Base-by-base conservation (phyloP, 2,797 vertebrate species). In the Pyrrhura leucotis region DNA sequence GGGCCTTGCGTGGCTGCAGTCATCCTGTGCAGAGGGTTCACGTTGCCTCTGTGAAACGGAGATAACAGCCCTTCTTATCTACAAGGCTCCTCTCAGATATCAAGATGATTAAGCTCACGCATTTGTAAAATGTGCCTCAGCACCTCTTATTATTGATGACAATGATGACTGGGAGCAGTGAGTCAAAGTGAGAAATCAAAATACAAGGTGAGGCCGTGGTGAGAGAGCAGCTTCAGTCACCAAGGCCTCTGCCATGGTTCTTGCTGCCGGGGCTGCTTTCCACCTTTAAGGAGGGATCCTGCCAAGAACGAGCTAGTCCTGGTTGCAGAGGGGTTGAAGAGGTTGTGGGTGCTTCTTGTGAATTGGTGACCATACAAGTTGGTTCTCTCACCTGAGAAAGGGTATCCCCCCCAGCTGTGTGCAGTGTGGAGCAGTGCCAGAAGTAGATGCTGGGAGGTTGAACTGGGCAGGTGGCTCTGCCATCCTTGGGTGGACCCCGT, bases 181-280 rank as follows among this genome's bases (percentile, higher is more conserved):
- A 96, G 72, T 96, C 89, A 96, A 95, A 97, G 56, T 14, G 88
- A 95, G 85, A 95, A 93, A 90, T 89, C 69, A 73, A 68, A 95
- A 73, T 12, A 44, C 39, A 73, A 80, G 50, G 58, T 31, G 66
- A 93, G 62, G 39, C 31, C 23, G 44, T 14, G 58, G 23, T 53
- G 47, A 85, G 54, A 51, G 17, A 6, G 11, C 0, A 1, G 13
- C 42, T 92, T 13, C 51, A 26, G 66, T 28, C 53, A 50, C n/a
- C 7, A 17, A 77, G 14, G 6, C 47, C 50, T 79, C 28, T 76
- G 44, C 23, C 1, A 0, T 28, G n/a, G 37, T 3, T 88, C 79
- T 89, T 68, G 37, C 58, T 82, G 37, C 39, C 6, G 14, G 51
- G 29, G 47, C 45, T 25, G 31, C 25, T 68, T 89, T 74, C 69